phyloP scores from a whole-genome alignment of 2,113 vertebrate species.

The Nanorana parkeri region DNA sequence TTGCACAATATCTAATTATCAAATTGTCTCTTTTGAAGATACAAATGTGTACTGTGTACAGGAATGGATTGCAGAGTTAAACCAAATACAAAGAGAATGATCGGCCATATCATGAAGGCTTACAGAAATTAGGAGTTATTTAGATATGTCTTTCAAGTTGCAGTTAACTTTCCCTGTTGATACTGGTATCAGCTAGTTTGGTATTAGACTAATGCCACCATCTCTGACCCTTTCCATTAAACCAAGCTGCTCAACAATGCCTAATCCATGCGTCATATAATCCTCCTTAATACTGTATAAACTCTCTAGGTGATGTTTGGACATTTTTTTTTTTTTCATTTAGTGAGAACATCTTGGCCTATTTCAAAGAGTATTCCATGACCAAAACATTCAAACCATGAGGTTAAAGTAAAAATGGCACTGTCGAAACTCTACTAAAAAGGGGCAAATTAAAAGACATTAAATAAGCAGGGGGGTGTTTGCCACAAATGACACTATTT shows the following conservation, averaged over 20 bases:
- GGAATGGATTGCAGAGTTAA: neutral
- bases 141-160: neutral
- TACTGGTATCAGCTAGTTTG: slow-evolving; percentile 40
- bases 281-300: slow-evolving; percentile 79
- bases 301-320: slow-evolving; percentile 77
- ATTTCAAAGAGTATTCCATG: slow-evolving; percentile 67
- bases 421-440: too few relatives aligned
- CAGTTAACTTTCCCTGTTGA: slow-evolving; percentile 39
- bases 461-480: too few relatives aligned
- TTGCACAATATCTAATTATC: too few relatives aligned
- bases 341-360: slow-evolving; percentile 81
- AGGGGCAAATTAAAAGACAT: too few relatives aligned
- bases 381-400: too few relatives aligned
- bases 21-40: too few relatives aligned
- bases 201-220: slow-evolving; percentile 52
- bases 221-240: slow-evolving; percentile 70
- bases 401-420: too few relatives aligned
- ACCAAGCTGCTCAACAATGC: slow-evolving; percentile 77
- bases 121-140: neutral
- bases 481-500: too few relatives aligned
- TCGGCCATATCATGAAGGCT: neutral
- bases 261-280: slow-evolving; percentile 78
- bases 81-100: neutral
- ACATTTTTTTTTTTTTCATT: slow-evolving; percentile 73
- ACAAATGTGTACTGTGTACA: neutral